Conservation (phyloP, 2,888 invertebrate genomes). For the Cerceris rybyensis region DNA sequence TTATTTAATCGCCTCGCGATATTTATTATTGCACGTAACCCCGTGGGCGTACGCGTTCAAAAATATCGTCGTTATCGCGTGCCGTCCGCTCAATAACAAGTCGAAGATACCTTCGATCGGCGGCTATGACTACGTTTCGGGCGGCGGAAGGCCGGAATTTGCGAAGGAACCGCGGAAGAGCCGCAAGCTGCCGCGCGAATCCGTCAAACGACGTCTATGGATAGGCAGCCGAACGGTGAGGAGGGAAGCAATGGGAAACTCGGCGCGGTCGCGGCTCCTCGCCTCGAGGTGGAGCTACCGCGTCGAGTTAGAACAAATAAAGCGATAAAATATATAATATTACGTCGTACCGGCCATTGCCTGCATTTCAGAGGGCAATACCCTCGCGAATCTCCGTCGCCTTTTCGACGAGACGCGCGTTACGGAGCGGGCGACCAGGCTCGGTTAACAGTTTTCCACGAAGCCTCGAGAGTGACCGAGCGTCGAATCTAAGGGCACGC, state of each 20-base stretch:
- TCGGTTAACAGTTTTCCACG: neutral
- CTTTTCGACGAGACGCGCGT: constrained; percentile 67
- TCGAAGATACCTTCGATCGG: constrained; percentile 58
- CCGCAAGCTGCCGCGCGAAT: no score
- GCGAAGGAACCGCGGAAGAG: no score
- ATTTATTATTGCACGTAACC: constrained; percentile 78
- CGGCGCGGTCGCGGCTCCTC: constrained; percentile 12
- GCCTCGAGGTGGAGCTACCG: constrained; percentile 21
- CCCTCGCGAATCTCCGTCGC: constrained; percentile 75
- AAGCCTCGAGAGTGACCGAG: neutral
- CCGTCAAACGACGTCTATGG: neutral
- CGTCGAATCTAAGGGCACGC: neutral
- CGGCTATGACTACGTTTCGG: constrained; percentile 5
- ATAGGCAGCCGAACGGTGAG: constrained; percentile 25
- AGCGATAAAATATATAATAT: constrained; percentile 79
- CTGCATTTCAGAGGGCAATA: constrained; percentile 78
- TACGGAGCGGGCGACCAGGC: constrained; percentile 26
- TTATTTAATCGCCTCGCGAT: constrained; percentile 78
- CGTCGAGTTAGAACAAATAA: constrained; percentile 80
- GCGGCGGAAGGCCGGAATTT: constrained; percentile 27
- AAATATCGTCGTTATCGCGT: constrained; percentile 70
- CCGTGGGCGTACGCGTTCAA: constrained; percentile 72
- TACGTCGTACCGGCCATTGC: constrained; percentile 79
- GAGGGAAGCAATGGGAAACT: constrained; percentile 22
- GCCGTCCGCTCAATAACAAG: constrained; percentile 71